Conservation (phyloP, 1,140 invertebrate species). For the Hyphantria cunea region DNA sequence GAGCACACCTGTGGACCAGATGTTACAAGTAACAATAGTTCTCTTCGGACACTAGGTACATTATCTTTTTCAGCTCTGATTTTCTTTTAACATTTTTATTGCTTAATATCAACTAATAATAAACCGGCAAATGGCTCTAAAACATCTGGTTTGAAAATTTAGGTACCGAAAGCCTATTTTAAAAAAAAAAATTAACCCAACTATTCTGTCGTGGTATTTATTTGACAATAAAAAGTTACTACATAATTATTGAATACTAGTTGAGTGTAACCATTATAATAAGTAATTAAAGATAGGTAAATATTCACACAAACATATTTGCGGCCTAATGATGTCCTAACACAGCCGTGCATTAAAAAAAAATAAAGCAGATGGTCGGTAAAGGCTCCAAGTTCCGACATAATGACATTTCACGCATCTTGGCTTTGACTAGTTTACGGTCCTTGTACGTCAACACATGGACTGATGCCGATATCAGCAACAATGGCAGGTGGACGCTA, state of each 20-base stretch:
- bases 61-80: conserved; percentile 9
- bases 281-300: background rate
- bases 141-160: background rate
- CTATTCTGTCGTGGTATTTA: no score
- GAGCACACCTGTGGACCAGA: conserved; percentile 25
- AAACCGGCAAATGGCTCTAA: background rate
- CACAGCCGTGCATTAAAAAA: background rate
- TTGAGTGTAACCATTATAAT: no score
- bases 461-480: conserved; percentile 47
- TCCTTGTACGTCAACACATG: conserved; percentile 47
- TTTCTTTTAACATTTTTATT: background rate
- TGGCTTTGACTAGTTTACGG: conserved; percentile 25
- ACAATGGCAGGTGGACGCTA: conserved; percentile 68
- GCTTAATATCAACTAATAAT: no score
- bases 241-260: no score
- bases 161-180: background rate
- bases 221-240: no score
- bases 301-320: background rate
- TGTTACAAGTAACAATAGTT: conserved; percentile 15
- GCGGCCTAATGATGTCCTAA: background rate
- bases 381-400: conserved; percentile 6
- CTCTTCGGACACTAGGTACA: background rate
- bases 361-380: conserved; percentile 14
- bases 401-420: conserved; percentile 45
- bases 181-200: no score